These are phyloP conservation scores for Astatoreochromis straeleni DNA, from an alignment of 2,113 vertebrate genomes.

Conservation along the genomic window DNA sequence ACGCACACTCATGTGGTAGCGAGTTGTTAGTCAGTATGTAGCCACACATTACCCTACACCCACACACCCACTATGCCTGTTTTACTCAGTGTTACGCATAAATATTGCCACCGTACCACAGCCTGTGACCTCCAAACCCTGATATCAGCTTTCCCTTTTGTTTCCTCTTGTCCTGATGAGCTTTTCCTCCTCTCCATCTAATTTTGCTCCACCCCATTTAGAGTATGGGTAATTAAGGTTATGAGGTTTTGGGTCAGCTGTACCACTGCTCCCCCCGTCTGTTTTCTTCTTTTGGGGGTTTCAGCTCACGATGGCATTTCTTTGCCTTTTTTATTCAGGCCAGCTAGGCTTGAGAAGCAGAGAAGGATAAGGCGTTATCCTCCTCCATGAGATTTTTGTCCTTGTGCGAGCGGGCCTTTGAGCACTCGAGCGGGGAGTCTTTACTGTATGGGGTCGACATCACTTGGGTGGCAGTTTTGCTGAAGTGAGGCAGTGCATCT, in stretches of 20 bases:
- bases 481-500: neutral
- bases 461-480: neutral
- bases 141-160: neutral
- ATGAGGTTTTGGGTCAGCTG: slow-evolving; percentile 19
- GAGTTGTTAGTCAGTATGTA: neutral
- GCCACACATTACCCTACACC: neutral
- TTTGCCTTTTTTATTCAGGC: slow-evolving; percentile 26
- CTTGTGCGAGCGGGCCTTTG: neutral
- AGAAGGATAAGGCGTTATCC: neutral
- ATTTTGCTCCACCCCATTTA: neutral
- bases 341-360: slow-evolving; percentile 14
- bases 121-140: neutral
- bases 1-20: neutral
- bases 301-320: neutral
- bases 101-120: neutral
- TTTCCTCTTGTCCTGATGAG: neutral
- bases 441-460: slow-evolving; percentile 15
- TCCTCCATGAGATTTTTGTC: neutral
- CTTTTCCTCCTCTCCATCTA: neutral
- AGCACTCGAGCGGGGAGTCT: neutral
- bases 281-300: neutral
- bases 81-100: neutral
- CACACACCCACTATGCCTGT: neutral
- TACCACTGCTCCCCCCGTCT: neutral
- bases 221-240: neutral